Evolutionary conservation across 2,113 vertebrate genomes (phyloP), one percentile per base, ranked within the genome.

Genomic region (Entomyzon cyanotis): DNA sequence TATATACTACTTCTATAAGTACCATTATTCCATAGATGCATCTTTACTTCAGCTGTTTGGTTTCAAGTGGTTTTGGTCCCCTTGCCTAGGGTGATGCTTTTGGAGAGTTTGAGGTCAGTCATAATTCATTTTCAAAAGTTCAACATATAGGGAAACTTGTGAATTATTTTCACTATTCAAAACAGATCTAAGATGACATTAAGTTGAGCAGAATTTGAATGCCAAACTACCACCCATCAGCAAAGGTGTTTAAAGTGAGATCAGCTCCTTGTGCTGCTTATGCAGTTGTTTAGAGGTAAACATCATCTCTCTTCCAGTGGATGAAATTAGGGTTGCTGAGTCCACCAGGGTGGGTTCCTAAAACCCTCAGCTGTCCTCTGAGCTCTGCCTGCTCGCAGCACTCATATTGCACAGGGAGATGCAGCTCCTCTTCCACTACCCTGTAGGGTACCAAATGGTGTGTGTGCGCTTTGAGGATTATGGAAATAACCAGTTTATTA

Each of bases 391-490:
- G 27, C 7, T 19, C 59, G 17, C 0, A 0, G 37, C 42, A 46
- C 10, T 52, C 1, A 0, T 22, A 27, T 4, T 0, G 0, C 59
- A 39, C 7, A 49, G 50, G 9, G 5, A 49, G 6, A 11, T 0
- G 1, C 39, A 33, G 14, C 14, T 55, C 24, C 50, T 74, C 41
- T n/a, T 55, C 30, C 60, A 27, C 15, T 41, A 67, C 49, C 18
- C 88, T 2, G 2, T n/a, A 22, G 44, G n/a, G 28, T 28, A 59
- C 35, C 74, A 50, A 64, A 50, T 1, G 22, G 9, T 9, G 6
- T 14, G 20, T 31, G 75, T n/a, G 31, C 10, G 37, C 53, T 63
- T 58, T 31, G 20, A 65, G 28, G 23, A 28, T 23, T 14, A 47
- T 12, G 8, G n/a, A 74, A 49, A 60, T 17, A 64, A 2, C 13